Percentiles rank a stretch among this genome's conserved stretches.
phyloP scores from a whole-genome alignment of 2,113 vertebrate species.

The Thermophis baileyi region DNA sequence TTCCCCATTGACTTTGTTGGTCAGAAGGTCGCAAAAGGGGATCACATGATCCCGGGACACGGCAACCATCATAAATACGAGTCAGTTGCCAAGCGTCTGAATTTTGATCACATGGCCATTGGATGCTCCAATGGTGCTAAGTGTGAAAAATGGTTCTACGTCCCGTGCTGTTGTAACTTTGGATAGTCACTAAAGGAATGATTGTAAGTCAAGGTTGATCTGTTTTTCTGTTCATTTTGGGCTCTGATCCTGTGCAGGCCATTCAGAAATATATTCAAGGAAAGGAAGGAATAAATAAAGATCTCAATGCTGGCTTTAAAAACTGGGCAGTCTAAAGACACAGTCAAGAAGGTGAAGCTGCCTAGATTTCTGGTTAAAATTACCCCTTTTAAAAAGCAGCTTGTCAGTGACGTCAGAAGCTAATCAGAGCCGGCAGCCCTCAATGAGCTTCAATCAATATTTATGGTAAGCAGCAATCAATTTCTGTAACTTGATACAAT shows the following conservation, averaged over 20 bases:
- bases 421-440: background rate
- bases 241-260: background rate
- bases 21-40: too few relatives aligned
- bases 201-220: background rate
- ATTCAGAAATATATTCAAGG: background rate
- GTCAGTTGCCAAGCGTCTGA: too few relatives aligned
- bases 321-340: background rate
- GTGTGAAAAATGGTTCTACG: background rate
- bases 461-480: background rate
- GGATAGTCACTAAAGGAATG: background rate
- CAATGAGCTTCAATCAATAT: background rate
- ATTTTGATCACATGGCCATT: too few relatives aligned
- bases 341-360: background rate
- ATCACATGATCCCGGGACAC: too few relatives aligned
- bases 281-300: background rate
- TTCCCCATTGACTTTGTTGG: too few relatives aligned
- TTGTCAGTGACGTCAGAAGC: background rate
- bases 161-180: too few relatives aligned
- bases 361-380: background rate
- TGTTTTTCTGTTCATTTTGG: background rate
- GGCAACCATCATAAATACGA: too few relatives aligned
- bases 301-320: background rate
- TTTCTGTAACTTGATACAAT: conserved; percentile 5
- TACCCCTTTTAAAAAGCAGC: background rate
- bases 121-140: background rate